Conservation (phyloP, 2,888 invertebrate genomes). For the Synergus itoensis region DNA sequence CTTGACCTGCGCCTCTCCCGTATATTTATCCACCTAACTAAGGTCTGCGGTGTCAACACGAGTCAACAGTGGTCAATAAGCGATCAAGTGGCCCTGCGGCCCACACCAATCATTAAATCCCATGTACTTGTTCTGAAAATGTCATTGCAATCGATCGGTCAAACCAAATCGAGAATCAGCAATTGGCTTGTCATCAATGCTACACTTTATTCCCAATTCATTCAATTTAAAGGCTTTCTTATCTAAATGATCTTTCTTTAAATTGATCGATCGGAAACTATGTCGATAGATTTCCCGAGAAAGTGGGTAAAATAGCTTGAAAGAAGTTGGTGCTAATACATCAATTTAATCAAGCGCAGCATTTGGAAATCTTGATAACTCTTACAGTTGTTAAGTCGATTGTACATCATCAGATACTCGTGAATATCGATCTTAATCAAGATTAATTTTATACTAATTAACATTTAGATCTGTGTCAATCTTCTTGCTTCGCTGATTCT, state of each 20-base stretch:
- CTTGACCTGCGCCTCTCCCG: constrained; percentile 72
- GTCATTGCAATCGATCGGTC: constrained; percentile 24
- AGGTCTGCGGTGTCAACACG: constrained; percentile 77
- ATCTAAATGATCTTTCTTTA: neutral
- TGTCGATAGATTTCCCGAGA: neutral
- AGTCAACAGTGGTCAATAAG: constrained; percentile 78
- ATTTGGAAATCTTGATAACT: constrained; percentile 17
- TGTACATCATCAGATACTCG: neutral
- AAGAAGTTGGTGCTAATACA: too few species aligned
- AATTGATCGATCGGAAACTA: neutral
- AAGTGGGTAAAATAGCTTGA: too few species aligned
- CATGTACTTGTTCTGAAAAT: constrained; percentile 33
- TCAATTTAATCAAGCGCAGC: too few species aligned
- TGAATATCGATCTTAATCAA: constrained; percentile 32
- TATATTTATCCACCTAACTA: constrained; percentile 75
- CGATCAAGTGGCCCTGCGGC: constrained; percentile 74
- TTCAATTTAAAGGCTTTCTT: neutral
- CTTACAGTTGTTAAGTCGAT: neutral
- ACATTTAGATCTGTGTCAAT: constrained; percentile 26
- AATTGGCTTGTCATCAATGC: constrained; percentile 22
- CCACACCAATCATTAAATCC: constrained; percentile 68
- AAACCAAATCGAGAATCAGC: constrained; percentile 16
- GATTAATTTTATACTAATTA: constrained; percentile 26
- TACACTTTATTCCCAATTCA: constrained; percentile 7
- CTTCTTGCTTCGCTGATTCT: constrained; percentile 17